Evolutionary conservation across 2,888 invertebrate species (phyloP), one percentile per base, ranked within the genome.

Genomic region (Caenorhabditis becei): DNA sequence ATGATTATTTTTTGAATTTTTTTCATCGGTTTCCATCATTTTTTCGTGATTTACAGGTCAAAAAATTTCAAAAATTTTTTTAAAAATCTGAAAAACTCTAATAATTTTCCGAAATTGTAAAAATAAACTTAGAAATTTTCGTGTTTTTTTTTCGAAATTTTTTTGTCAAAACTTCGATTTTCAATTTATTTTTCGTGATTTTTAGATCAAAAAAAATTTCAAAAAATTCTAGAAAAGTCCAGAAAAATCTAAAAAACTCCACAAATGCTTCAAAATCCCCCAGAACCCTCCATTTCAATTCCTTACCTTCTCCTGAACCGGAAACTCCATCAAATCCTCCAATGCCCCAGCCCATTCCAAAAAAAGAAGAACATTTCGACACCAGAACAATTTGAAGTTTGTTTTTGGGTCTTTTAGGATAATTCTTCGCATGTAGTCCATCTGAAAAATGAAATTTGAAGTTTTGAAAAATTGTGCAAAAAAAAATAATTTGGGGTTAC

Each of bases 351-450:
- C 26, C 75, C 75, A 75, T 28, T 75, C 66, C 7, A 75, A 5
- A 18, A 75, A 75, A 54, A 61, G 66, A 3, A 53, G 66, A 1
- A 75, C 75, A 44, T 66, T 75, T 44, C 75, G 59, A 20, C 75
- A 75, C 75, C 75, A 75, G 61, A 53, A 75, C 16, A 75, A 18
- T 16, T 75, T 75, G 23, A 66, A 35, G 3, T 16, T 66, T 23
- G 14, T 32, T 32, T 49, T 47, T 4, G 75, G 75, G 32, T 75
- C 75, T 37, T 66, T 24, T 4, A 75, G 54, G 18, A 66, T 35
- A 23, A 18, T 11, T 20, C 37, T 35, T 20, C 72, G 47, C 0
- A 74, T 37, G 58, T 58, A 63, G 18, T 72, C 72, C 72, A 72
- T 72, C 72, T 58, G 37, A 37, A 62, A 59, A 32, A 32, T 32